phyloP scores from a whole-genome alignment of 2,888 invertebrate species.

The Rotaria magnacalcarata region DNA sequence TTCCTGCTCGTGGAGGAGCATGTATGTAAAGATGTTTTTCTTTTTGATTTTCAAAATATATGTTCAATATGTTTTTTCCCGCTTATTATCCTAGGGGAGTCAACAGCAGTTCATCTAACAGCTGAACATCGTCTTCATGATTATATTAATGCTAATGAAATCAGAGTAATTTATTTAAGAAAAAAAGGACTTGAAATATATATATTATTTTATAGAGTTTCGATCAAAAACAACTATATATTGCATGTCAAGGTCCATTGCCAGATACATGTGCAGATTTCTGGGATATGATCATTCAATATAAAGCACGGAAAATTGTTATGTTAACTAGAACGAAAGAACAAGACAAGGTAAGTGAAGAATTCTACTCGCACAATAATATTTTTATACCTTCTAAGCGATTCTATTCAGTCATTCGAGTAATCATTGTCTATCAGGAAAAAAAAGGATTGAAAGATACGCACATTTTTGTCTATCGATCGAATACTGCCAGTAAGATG shows the following conservation, averaged over 20 bases:
- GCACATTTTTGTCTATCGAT: too few species aligned
- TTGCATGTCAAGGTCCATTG: slow-evolving; percentile 93
- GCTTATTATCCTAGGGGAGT: background rate
- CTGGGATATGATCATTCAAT: slow-evolving; percentile 66
- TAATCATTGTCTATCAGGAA: too few species aligned
- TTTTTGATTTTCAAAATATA: background rate
- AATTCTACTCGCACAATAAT: too few species aligned
- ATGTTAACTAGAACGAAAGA: background rate
- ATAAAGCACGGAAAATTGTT: background rate
- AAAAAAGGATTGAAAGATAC: too few species aligned
- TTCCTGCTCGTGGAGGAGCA: background rate
- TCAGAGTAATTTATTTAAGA: slow-evolving; percentile 66
- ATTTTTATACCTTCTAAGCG: too few species aligned
- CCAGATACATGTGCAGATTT: slow-evolving; percentile 86
- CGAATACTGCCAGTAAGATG: too few species aligned
- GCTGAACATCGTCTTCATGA: slow-evolving; percentile 61
- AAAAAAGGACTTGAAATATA: slow-evolving; percentile 70
- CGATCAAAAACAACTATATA: slow-evolving; percentile 84
- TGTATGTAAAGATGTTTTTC: background rate
- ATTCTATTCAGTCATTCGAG: too few species aligned
- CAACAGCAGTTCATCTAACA: background rate
- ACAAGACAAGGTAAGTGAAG: background rate
- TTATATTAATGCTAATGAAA: slow-evolving; percentile 95
- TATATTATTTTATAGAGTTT: slow-evolving; percentile 68
- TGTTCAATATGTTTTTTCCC: background rate